A percentile compares a stretch with the other conserved stretches of the same genome.
phyloP scores from a whole-genome alignment of 30 jellyfish, hydroid and myxozoan species.

The Turritopsis rubra region DNA sequence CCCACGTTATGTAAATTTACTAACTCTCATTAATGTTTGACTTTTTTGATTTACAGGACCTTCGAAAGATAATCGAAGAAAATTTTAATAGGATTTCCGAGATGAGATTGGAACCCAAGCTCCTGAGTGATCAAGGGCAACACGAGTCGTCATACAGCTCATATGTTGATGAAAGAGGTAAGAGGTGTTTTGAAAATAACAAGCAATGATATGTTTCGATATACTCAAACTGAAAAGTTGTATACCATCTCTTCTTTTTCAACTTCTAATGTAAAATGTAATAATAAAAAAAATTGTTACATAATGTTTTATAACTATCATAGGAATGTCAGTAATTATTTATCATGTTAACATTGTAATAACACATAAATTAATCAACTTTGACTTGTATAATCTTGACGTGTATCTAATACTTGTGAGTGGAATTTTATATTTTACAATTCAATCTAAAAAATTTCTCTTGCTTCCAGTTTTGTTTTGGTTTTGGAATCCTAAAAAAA shows the following conservation, averaged over 20 bases:
- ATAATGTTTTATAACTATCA: too few species aligned
- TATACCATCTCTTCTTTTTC: too few species aligned
- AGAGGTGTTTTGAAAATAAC: background rate
- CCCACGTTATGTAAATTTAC: background rate
- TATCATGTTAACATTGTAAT: too few species aligned
- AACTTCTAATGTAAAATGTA: too few species aligned
- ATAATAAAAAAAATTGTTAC: too few species aligned
- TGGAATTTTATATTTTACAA: too few species aligned
- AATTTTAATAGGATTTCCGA: constrained; percentile 46
- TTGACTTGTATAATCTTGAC: too few species aligned
- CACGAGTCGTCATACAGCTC: constrained; percentile 68
- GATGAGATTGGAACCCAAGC: constrained; percentile 64
- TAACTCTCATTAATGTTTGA: background rate
- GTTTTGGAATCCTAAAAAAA: background rate
- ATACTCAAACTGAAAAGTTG: background rate
- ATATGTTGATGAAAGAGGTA: constrained; percentile 70
- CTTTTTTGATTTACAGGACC: constrained; percentile 31
- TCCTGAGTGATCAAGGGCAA: constrained; percentile 88
- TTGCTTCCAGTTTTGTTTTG: too few species aligned
- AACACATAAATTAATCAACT: too few species aligned
- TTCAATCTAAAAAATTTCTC: too few species aligned
- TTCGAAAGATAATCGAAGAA: constrained; percentile 64
- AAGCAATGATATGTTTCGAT: background rate
- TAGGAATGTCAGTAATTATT: too few species aligned
- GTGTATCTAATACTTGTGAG: too few species aligned